A percentile compares a stretch with the other conserved stretches of the same genome.
These are phyloP conservation scores for Rousettus leschenaultii DNA, from an alignment of 2,113 vertebrate genomes.

Conservation along the genomic window DNA sequence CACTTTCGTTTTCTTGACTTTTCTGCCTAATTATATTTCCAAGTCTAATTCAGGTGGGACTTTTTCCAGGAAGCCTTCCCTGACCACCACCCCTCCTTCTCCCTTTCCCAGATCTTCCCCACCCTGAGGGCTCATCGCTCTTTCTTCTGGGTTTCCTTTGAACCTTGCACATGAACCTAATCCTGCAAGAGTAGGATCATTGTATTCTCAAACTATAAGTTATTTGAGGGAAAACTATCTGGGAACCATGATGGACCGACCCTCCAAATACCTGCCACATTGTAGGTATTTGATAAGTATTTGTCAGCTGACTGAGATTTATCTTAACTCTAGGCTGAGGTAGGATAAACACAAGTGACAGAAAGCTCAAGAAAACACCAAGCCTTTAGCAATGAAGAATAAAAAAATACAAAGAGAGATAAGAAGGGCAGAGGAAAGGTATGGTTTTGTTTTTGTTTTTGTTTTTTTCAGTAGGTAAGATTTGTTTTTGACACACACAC, in stretches of 20 bases:
- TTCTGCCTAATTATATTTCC: neutral
- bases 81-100: neutral
- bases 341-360: neutral
- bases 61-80: neutral
- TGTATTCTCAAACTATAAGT: neutral
- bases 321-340: neutral
- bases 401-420: neutral
- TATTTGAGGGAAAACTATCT: neutral
- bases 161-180: neutral
- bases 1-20: neutral
- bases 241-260: neutral
- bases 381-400: neutral
- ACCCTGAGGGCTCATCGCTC: neutral
- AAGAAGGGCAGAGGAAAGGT: fast-evolving
- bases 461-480: neutral
- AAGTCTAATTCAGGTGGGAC: neutral
- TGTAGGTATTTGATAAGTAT: neutral
- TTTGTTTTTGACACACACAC: neutral
- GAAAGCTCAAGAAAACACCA: neutral
- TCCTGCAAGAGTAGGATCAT: neutral
- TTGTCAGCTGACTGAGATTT: neutral
- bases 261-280: neutral
- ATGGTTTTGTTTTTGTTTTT: no score
- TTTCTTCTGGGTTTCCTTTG: neutral
- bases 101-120: neutral